Conservation (phyloP, 2,113 vertebrate species). For the Cichladusa arquata region DNA sequence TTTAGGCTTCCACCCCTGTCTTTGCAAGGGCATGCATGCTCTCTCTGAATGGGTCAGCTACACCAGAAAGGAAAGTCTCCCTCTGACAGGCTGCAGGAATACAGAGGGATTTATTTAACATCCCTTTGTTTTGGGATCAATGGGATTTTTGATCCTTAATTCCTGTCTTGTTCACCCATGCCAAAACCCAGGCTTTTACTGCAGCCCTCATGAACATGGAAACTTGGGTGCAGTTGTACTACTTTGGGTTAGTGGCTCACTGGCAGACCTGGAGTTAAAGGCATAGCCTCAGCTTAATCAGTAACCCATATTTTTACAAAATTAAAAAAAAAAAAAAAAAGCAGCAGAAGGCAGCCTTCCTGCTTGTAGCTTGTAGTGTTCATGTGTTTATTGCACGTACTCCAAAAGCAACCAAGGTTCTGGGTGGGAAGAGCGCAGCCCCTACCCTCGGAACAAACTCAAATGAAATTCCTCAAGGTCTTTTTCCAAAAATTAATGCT, state of each 20-base stretch:
- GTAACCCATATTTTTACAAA: neutral
- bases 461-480: slow-evolving; percentile 35
- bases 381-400: neutral
- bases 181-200: neutral
- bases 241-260: neutral
- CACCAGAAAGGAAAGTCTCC: neutral
- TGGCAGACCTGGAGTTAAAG: neutral
- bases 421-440: neutral
- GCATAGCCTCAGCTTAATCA: neutral
- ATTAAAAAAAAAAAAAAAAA: neutral
- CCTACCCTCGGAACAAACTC: neutral
- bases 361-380: neutral
- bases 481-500: slow-evolving; percentile 19
- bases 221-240: neutral
- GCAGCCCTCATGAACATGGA: neutral
- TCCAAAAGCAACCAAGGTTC: slow-evolving; percentile 13
- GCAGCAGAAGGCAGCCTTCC: neutral
- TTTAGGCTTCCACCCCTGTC: neutral
- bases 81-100: neutral
- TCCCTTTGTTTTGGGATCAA: neutral
- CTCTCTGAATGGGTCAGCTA: neutral
- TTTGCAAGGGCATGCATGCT: accelerated
- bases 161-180: neutral
- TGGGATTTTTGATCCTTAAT: neutral
- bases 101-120: neutral